Base-by-base conservation (phyloP, 2,888 invertebrate species). In the Pelosia muscerda region DNA sequence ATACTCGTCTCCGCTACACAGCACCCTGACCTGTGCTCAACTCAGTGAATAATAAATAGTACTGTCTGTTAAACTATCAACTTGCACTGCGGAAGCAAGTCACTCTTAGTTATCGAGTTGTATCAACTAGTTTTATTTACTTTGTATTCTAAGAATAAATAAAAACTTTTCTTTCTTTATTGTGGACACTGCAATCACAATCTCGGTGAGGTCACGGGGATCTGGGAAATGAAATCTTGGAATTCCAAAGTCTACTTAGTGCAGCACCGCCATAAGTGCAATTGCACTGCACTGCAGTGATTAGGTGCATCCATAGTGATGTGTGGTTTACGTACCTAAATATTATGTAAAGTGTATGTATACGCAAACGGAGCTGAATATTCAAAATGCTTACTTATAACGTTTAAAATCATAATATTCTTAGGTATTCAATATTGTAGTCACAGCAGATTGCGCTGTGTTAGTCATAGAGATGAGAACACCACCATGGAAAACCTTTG, bases 391-490 rank as follows among this genome's bases (percentile, higher is more conserved):
- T 2, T 54, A 54, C 61, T 6, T 28, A 61, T 28, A 49, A 11
- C 26, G 13, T 38, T 5, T 38, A 22, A 19, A 22, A 57, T 59
- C 28, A 28, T 53, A 4, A 54, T 68, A 61, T 68, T 69, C 56
- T 55, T n/a, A n/a, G n/a, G n/a, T 25, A 59, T 65, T 63, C 58
- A 26, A 66, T 67, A 62, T 67, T 19, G 26, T 55, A 63, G 23
- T 28, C 61, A 54, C 38, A 2, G 34, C 11, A 26, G 26, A 56
- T 10, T 26, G 2, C n/a, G 59, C 28, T 77, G 60, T 74, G 71
- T 79, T 79, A 74, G 79, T 79, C 75, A 77, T 68, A 58, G 26
- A 38, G 0, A 63, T 26, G 22, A 71, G 64, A 68, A 64, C 26
- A 63, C 49, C 25, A 31, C 10, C 65, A 68, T 28, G 28, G 58